phyloP scores from a whole-genome alignment of 92 coral and sea anemone genomes.

The Epizoanthus rinbou region DNA sequence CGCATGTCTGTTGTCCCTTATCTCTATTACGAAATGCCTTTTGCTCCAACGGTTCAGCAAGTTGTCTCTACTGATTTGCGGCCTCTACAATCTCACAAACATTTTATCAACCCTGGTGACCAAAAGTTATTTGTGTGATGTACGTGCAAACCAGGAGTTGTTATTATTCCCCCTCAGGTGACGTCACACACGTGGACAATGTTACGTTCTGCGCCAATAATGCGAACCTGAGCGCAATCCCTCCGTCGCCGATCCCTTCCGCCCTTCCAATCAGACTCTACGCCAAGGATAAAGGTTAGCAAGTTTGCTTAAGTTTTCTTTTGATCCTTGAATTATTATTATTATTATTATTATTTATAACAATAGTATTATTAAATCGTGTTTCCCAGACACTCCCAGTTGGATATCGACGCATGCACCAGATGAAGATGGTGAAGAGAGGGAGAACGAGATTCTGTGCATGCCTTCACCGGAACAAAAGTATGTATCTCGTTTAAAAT shows the following conservation, averaged over 20 bases:
- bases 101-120: too few relatives aligned
- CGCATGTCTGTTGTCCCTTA: too few relatives aligned
- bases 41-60: too few relatives aligned
- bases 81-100: too few relatives aligned
- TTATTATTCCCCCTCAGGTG: background rate
- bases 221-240: constrained; percentile 22
- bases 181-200: constrained; percentile 31
- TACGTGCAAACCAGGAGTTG: too few relatives aligned
- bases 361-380: background rate
- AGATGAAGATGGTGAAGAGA: constrained; percentile 45
- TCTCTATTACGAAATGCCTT: too few relatives aligned
- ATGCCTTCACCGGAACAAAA: constrained; percentile 93
- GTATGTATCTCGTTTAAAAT: constrained; percentile 46
- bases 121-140: too few relatives aligned
- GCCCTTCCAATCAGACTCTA: constrained; percentile 38
- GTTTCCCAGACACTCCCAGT: constrained; percentile 29
- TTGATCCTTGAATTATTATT: too few relatives aligned
- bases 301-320: background rate
- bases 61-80: too few relatives aligned
- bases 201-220: constrained; percentile 24
- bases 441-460: constrained; percentile 75
- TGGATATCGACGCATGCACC: constrained; percentile 13
- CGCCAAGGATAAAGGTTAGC: constrained; percentile 33
- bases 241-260: constrained; percentile 39
- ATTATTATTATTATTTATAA: too few relatives aligned